Conservation (phyloP, 2,888 invertebrate genomes). For the Cinara cedri region DNA sequence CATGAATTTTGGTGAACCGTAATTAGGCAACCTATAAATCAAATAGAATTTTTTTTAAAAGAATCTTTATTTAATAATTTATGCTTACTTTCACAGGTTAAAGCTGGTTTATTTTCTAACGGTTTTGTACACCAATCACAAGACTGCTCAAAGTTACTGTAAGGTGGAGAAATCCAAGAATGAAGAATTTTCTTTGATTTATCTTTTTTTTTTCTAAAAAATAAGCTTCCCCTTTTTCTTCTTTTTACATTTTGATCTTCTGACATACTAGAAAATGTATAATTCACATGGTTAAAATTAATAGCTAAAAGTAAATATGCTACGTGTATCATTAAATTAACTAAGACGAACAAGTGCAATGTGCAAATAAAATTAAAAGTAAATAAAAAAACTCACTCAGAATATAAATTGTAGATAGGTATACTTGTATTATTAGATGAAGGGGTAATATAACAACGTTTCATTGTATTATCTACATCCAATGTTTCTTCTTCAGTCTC, state of each 20-base stretch:
- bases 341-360: slow-evolving; percentile 32
- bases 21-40: slow-evolving; percentile 77
- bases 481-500: slow-evolving; percentile 76
- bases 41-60: slow-evolving; percentile 1
- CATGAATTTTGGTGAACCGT: slow-evolving; percentile 86
- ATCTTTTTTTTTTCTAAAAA: slow-evolving; percentile 89
- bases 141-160: slow-evolving; percentile 69
- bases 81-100: slow-evolving; percentile 83
- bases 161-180: slow-evolving; percentile 75
- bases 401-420: slow-evolving; percentile 52
- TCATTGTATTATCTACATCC: slow-evolving; percentile 61
- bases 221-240: slow-evolving; percentile 85
- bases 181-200: slow-evolving; percentile 77
- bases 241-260: slow-evolving; percentile 82
- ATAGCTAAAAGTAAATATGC: not conserved
- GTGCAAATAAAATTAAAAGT: slow-evolving; percentile 21
- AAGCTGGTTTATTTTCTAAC: slow-evolving; percentile 78
- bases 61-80: slow-evolving; percentile 19
- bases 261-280: slow-evolving; percentile 57
- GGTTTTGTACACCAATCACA: slow-evolving; percentile 82
- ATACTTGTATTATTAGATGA: slow-evolving; percentile 50
- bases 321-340: not conserved
- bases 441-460: slow-evolving; percentile 56
- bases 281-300: not conserved
- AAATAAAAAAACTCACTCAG: slow-evolving; percentile 48